phyloP scores from a whole-genome alignment of 1,140 invertebrate species.

The Lanistes nyassanus region DNA sequence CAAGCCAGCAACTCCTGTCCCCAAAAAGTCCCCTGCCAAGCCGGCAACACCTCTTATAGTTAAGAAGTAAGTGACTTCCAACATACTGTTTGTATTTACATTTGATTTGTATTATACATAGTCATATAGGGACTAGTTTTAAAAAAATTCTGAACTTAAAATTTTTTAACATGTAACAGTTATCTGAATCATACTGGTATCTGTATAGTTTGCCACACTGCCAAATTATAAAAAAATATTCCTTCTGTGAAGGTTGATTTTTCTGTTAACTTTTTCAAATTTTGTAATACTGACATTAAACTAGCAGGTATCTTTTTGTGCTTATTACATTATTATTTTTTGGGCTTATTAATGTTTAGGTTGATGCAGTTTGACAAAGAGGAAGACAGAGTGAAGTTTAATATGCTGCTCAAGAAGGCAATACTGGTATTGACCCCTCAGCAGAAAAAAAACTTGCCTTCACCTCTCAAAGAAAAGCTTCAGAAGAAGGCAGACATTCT shows the following conservation, averaged over 20 bases:
- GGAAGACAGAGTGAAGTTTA: conserved; percentile 47
- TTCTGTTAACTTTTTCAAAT: not conserved
- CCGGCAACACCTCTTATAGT: conserved; percentile 36
- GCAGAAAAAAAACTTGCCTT: conserved; percentile 55
- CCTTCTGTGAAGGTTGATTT: not conserved
- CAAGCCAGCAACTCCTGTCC: conserved; percentile 28
- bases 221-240: not conserved
- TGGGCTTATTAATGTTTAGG: conserved; percentile 37
- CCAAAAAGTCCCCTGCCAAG: conserved; percentile 38
- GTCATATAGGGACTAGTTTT: too few relatives aligned
- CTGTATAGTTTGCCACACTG: not conserved
- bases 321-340: not conserved
- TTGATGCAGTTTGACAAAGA: conserved; percentile 45
- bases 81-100: too few relatives aligned
- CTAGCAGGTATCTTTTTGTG: not conserved
- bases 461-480: conserved; percentile 47
- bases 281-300: not conserved
- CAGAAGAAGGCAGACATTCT: conserved; percentile 47
- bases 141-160: too few relatives aligned
- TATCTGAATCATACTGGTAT: too few relatives aligned
- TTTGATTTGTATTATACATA: too few relatives aligned
- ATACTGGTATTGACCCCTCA: conserved; percentile 47
- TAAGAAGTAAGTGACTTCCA: conserved; percentile 34
- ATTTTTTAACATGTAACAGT: too few relatives aligned
- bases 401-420: conserved; percentile 50